Percentiles rank a stretch among this genome's conserved stretches.
phyloP scores from a whole-genome alignment of 1,140 invertebrate species.

The Dufourea novaeangliae region DNA sequence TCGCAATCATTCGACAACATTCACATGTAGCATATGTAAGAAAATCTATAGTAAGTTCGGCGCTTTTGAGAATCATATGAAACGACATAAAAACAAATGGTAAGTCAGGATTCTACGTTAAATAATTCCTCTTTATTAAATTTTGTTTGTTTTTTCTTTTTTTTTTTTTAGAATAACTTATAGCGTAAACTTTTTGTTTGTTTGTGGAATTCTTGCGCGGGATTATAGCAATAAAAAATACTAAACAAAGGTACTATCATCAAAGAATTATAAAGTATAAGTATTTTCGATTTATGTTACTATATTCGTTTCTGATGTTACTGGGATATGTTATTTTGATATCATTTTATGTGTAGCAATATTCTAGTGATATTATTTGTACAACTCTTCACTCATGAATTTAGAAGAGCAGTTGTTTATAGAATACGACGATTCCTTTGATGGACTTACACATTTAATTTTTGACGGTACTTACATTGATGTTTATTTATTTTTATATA shows the following conservation, averaged over 20 bases:
- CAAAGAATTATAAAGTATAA: background rate
- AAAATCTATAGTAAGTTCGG: conserved; percentile 53
- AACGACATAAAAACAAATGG: conserved; percentile 19
- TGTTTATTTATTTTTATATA: background rate
- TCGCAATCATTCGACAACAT: background rate
- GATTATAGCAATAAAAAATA: background rate
- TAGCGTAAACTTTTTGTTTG: background rate
- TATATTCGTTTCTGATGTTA: background rate
- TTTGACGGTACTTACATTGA: background rate
- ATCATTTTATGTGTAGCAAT: background rate
- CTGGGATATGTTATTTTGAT: background rate
- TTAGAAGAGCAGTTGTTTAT: background rate
- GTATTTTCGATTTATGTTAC: background rate
- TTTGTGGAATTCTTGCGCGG: background rate
- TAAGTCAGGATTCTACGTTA: conserved; percentile 1
- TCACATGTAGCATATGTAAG: conserved; percentile 38
- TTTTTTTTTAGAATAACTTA: background rate
- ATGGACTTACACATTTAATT: background rate
- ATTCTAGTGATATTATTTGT: too few relatives aligned
- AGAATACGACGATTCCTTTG: background rate
- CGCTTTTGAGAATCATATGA: conserved; percentile 49
- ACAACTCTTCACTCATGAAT: background rate
- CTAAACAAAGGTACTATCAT: background rate
- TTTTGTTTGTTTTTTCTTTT: background rate
- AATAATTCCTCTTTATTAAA: too few relatives aligned